These are phyloP conservation scores for Ferdinandea cuprea DNA, from an alignment of 2,888 invertebrate genomes.

Conservation along the genomic window DNA sequence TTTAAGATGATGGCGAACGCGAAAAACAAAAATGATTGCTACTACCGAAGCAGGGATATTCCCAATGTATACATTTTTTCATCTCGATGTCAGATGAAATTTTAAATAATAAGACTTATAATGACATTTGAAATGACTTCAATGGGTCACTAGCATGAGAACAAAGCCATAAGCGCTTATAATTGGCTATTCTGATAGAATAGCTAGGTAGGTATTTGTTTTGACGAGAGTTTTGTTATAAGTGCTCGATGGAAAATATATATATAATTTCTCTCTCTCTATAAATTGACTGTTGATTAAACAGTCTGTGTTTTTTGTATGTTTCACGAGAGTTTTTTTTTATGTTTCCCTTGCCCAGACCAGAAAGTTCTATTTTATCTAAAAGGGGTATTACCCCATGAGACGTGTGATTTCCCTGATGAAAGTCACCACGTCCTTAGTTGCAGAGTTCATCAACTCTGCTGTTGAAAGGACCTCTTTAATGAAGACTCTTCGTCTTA, in stretches of 20 bases:
- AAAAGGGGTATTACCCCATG: too few relatives aligned
- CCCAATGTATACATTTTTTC: constrained; percentile 47
- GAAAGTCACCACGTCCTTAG: too few relatives aligned
- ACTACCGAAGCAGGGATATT: constrained; percentile 52
- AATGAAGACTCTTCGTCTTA: too few relatives aligned
- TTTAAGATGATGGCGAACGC: constrained; percentile 49
- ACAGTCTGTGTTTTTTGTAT: too few relatives aligned
- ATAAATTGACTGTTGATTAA: too few relatives aligned
- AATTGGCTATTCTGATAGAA: constrained; percentile 8
- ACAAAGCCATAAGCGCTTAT: background rate
- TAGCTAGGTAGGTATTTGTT: background rate
- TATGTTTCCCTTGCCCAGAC: too few relatives aligned
- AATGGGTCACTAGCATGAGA: constrained; percentile 11
- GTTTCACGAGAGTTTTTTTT: too few relatives aligned
- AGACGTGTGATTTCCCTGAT: too few relatives aligned
- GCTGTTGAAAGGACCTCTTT: too few relatives aligned
- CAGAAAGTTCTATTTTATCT: too few relatives aligned
- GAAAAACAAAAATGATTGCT: constrained; percentile 43
- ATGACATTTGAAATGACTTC: constrained; percentile 29
- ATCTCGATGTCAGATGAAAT: constrained; percentile 11
- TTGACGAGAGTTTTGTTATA: background rate
- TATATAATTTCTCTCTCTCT: too few relatives aligned
- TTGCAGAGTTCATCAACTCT: too few relatives aligned
- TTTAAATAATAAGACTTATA: constrained; percentile 53
- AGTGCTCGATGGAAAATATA: background rate